These are phyloP conservation scores for Lasioglossum vierecki DNA, from an alignment of 2,888 invertebrate genomes.

Conservation along the genomic window DNA sequence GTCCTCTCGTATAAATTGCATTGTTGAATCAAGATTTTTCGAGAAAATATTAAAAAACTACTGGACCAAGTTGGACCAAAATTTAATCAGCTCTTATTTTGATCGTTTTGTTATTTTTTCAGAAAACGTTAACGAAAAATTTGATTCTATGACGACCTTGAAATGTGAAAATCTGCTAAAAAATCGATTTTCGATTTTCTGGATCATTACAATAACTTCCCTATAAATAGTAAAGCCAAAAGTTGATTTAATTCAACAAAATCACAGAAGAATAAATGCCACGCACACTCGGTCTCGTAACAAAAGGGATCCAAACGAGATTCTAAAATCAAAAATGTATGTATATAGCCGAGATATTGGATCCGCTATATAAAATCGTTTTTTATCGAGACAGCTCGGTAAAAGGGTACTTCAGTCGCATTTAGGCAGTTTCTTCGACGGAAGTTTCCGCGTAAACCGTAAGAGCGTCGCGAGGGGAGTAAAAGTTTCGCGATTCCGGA, in stretches of 20 bases:
- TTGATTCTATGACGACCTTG: too few species aligned
- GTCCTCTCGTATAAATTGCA: too few species aligned
- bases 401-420: not conserved
- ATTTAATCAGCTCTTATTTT: too few species aligned
- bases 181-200: too few species aligned
- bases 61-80: too few species aligned
- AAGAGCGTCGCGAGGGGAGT: not conserved
- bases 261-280: not conserved
- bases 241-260: not conserved
- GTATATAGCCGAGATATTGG: not conserved
- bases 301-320: not conserved
- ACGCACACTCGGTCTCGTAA: not conserved
- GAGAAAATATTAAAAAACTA: too few species aligned
- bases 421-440: not conserved
- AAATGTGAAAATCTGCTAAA: too few species aligned
- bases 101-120: too few species aligned
- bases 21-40: too few species aligned
- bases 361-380: not conserved
- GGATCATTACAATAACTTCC: too few species aligned
- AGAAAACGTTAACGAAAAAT: too few species aligned
- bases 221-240: too few species aligned
- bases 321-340: not conserved
- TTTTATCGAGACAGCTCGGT: not conserved
- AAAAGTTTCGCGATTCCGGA: not conserved
- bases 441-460: constrained; percentile 1